These are phyloP conservation scores for Hypsibius dujardini DNA, from an alignment of 1,140 invertebrate genomes.

Conservation along the genomic window DNA sequence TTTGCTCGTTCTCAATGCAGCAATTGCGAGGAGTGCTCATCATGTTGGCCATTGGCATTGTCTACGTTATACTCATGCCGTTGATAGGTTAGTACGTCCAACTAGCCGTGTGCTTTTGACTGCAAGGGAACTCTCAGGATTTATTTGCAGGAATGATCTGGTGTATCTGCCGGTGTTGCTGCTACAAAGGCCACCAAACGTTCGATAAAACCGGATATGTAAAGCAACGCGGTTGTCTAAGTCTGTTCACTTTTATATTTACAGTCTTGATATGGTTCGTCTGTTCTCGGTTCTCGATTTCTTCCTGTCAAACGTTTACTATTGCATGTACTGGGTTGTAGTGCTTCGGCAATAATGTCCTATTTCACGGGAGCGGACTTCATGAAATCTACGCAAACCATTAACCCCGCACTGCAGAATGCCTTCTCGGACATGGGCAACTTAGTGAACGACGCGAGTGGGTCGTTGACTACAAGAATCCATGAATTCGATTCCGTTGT, in stretches of 20 bases:
- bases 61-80: background rate
- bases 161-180: background rate
- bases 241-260: background rate
- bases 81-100: background rate
- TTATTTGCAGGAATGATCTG: background rate
- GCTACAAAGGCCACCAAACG: background rate
- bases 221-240: background rate
- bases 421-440: background rate
- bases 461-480: too few relatives aligned
- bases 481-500: too few relatives aligned
- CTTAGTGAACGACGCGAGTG: background rate
- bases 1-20: background rate
- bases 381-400: background rate
- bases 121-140: background rate
- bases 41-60: background rate
- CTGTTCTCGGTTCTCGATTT: too few relatives aligned
- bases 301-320: background rate
- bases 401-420: background rate
- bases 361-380: background rate
- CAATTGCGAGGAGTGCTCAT: background rate
- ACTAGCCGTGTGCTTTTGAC: background rate
- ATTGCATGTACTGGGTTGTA: background rate
- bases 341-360: background rate
- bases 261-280: background rate
- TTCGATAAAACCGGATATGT: background rate